Evolutionary conservation across 1,140 invertebrate genomes (phyloP).

Genomic region (Coelopa frigida): DNA sequence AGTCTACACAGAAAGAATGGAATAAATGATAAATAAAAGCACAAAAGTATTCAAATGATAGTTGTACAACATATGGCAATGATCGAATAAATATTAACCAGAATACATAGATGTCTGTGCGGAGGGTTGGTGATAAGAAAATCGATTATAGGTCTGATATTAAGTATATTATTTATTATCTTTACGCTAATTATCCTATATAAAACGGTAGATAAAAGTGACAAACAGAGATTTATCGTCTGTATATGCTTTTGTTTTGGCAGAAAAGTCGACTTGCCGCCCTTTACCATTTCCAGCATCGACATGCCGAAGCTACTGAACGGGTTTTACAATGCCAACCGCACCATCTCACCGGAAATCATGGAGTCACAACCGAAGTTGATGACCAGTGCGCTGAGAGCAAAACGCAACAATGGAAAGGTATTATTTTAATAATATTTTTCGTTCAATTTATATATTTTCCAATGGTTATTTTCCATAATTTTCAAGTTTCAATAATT

Average conservation of each 20-base stretch:
- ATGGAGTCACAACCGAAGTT: constrained; percentile 35
- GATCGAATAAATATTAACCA: no score
- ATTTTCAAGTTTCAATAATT: not conserved
- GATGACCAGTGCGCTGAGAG: constrained; percentile 15
- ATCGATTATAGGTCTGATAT: no score
- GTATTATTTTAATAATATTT: no score
- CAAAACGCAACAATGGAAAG: constrained; percentile 26
- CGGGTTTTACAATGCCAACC: constrained; percentile 21
- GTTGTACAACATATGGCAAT: no score
- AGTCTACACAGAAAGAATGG: no score
- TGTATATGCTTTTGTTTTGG: constrained; percentile 4
- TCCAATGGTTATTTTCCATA: not conserved
- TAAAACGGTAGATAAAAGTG: no score
- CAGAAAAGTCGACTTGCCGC: constrained; percentile 7
- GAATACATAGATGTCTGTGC: no score
- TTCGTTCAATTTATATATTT: constrained; percentile 7
- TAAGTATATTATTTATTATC: no score
- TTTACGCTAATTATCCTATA: no score
- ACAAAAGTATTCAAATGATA: no score
- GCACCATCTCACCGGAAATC: constrained; percentile 24
- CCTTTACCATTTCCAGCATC: constrained; percentile 22
- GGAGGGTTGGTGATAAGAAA: no score
- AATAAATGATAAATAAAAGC: no score
- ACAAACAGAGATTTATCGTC: not conserved
- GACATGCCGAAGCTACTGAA: constrained; percentile 38